Conservation (phyloP, 2,888 invertebrate genomes). For the Ectemnius continuus region DNA sequence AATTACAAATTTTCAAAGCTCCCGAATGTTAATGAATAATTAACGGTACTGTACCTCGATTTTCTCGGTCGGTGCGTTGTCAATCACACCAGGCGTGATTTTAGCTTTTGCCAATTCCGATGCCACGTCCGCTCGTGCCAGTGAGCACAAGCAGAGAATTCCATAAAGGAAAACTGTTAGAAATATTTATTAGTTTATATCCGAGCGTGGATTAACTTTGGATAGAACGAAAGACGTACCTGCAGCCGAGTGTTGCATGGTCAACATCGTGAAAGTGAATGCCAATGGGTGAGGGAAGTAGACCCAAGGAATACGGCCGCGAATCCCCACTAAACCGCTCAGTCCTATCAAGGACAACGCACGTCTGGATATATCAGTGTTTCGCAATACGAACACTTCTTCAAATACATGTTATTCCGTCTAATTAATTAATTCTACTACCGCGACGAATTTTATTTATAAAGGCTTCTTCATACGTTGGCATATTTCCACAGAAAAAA, state of each 20-base stretch:
- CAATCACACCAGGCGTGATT: constrained; percentile 73
- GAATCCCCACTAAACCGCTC: too few species aligned
- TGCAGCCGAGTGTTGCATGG: background rate
- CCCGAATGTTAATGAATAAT: background rate
- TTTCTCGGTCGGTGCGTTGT: constrained; percentile 66
- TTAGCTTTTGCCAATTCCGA: constrained; percentile 69
- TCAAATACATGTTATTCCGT: too few species aligned
- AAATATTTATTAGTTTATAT: too few species aligned
- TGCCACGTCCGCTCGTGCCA: constrained; percentile 67
- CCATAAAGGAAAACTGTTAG: constrained; percentile 62
- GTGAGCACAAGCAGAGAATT: constrained; percentile 49
- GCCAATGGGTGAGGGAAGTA: background rate
- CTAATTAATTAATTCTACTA: too few species aligned
- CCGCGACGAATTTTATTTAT: too few species aligned
- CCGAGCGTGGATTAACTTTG: too few species aligned
- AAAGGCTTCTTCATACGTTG: too few species aligned
- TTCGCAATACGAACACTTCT: too few species aligned
- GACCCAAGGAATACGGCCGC: too few species aligned
- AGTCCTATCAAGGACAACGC: too few species aligned
- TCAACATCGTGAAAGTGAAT: background rate
- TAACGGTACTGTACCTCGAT: constrained; percentile 68
- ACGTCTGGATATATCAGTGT: too few species aligned
- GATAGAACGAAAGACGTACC: background rate
- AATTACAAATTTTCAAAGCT: background rate
- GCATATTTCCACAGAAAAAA: too few species aligned